Conservation (phyloP, 2,113 vertebrate genomes). For the Protobothrops mucrosquamatus region DNA sequence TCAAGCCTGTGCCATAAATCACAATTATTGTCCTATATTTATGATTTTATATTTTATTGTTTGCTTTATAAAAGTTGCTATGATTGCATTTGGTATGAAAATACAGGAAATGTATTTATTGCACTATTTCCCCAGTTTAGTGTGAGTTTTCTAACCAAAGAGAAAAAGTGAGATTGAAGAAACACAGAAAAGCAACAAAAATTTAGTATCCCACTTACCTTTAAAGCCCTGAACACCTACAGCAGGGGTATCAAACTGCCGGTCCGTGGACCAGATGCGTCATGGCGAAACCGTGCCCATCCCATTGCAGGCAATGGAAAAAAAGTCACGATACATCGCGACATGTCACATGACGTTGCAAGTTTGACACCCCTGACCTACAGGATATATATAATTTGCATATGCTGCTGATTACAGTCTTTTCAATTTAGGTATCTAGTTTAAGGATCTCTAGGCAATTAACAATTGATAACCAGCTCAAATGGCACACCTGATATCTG, state of each 20-base stretch:
- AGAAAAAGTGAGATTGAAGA: slow-evolving; percentile 33
- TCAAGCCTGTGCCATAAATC: neutral
- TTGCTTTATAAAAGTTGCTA: neutral
- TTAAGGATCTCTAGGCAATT: slow-evolving; percentile 75
- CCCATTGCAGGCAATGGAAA: too few relatives aligned
- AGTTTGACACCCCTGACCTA: slow-evolving; percentile 17
- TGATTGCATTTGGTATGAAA: neutral
- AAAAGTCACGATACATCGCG: too few relatives aligned
- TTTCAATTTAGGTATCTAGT: slow-evolving; percentile 72
- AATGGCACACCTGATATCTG: slow-evolving; percentile 65
- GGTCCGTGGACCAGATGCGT: too few relatives aligned
- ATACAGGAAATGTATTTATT: neutral
- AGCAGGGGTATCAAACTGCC: neutral
- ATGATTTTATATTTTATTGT: neutral
- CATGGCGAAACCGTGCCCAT: too few relatives aligned
- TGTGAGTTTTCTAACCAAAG: neutral
- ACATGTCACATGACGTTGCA: too few relatives aligned
- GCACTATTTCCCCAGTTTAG: neutral
- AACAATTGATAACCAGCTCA: slow-evolving; percentile 75
- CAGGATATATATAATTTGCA: slow-evolving; percentile 67
- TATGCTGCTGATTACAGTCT: slow-evolving; percentile 62
- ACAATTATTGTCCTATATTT: neutral
- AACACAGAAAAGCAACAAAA: slow-evolving; percentile 55
- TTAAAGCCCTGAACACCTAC: slow-evolving; percentile 42
- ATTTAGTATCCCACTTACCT: slow-evolving; percentile 56